Evolutionary conservation across 2,797 vertebrate species (phyloP).

Genomic region (Harpagifer antarcticus): DNA sequence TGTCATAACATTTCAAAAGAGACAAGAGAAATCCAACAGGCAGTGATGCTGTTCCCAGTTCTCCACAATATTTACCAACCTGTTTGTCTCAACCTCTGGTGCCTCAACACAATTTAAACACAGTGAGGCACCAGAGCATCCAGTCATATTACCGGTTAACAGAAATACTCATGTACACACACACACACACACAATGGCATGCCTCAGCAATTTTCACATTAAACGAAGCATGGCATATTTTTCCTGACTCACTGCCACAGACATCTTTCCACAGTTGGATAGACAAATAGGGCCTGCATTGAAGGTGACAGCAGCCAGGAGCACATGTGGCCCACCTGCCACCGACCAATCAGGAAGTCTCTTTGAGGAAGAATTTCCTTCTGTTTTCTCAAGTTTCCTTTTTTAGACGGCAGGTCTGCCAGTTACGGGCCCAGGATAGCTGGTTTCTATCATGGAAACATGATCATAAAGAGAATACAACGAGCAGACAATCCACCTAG

Average conservation of each 20-base stretch:
- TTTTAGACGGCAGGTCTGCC: slow-evolving; percentile 42
- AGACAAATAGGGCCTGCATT: slow-evolving; percentile 68
- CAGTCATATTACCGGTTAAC: slow-evolving; percentile 43
- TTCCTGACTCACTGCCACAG: slow-evolving; percentile 57
- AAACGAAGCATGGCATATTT: slow-evolving; percentile 68
- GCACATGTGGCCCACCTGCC: slow-evolving; percentile 67
- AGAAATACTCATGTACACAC: neutral
- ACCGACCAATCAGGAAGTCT: slow-evolving; percentile 43
- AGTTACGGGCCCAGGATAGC: slow-evolving; percentile 26
- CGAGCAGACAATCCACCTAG: slow-evolving; percentile 58
- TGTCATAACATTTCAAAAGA: slow-evolving; percentile 72
- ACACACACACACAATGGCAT: slow-evolving; percentile 20
- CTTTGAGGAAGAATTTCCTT: slow-evolving; percentile 52
- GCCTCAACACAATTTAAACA: slow-evolving; percentile 36
- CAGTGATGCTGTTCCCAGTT: slow-evolving; percentile 37
- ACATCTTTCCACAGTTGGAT: slow-evolving; percentile 63
- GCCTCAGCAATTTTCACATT: slow-evolving; percentile 66
- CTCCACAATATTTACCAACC: neutral
- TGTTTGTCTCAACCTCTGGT: slow-evolving; percentile 14
- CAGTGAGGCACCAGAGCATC: slow-evolving; percentile 17
- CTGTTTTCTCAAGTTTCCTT: slow-evolving; percentile 43
- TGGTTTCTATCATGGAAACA: slow-evolving; percentile 70
- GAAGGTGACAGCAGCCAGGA: slow-evolving; percentile 67
- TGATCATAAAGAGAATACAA: slow-evolving; percentile 60
- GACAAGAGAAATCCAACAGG: slow-evolving; percentile 52